Evolutionary conservation across 2,888 invertebrate genomes (phyloP).

Genomic region (Aporophyla nigra): DNA sequence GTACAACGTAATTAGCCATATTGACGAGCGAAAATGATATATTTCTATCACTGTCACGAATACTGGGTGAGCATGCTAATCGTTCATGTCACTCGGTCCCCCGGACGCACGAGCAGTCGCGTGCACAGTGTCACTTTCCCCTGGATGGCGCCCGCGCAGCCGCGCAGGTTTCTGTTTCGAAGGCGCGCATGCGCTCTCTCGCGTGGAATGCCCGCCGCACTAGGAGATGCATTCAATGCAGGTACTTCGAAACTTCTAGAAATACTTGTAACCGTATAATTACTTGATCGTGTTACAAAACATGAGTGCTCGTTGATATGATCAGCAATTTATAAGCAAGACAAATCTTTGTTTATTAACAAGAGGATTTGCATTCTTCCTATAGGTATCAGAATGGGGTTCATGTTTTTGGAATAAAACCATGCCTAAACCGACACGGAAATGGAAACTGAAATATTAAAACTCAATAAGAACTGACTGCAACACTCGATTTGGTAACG

Average conservation of each 20-base stretch:
- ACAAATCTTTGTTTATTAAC: neutral
- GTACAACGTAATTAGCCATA: slow-evolving; percentile 25
- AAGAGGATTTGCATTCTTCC: neutral
- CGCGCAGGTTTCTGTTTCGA: slow-evolving; percentile 83
- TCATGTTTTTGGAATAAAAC: neutral
- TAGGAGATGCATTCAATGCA: slow-evolving; percentile 65
- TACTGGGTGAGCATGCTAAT: slow-evolving; percentile 76
- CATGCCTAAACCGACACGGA: slow-evolving; percentile 14
- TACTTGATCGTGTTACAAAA: slow-evolving; percentile 44
- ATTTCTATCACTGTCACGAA: slow-evolving; percentile 53
- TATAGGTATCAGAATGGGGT: neutral
- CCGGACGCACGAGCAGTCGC: slow-evolving; percentile 81
- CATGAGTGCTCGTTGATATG: slow-evolving; percentile 23
- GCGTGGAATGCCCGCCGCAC: slow-evolving; percentile 78
- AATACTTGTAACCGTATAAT: slow-evolving; percentile 49
- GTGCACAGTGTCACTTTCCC: slow-evolving; percentile 86
- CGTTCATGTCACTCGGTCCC: slow-evolving; percentile 72
- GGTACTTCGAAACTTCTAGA: slow-evolving; percentile 67
- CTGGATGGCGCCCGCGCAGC: slow-evolving; percentile 73
- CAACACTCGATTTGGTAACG: slow-evolving; percentile 34
- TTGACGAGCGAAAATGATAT: slow-evolving; percentile 47
- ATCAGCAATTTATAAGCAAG: slow-evolving; percentile 9
- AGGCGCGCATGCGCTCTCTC: slow-evolving; percentile 83
- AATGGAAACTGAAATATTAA: slow-evolving; percentile 21
- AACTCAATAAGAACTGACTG: slow-evolving; percentile 29